Conservation (phyloP, 2,888 invertebrate genomes). For the Biston stratarius region DNA sequence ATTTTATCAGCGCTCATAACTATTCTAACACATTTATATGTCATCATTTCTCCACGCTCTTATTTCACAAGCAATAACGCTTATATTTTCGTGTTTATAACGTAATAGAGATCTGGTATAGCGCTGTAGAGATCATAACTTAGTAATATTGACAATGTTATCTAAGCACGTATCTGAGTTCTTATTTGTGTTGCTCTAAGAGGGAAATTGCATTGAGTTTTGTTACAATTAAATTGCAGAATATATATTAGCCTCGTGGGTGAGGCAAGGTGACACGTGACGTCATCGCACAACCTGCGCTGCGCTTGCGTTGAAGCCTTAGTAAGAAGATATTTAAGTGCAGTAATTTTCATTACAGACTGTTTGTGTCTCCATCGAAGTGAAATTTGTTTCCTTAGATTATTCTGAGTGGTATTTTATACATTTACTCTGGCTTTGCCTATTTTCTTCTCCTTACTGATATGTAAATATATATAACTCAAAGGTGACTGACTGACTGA, state of each 20-base stretch:
- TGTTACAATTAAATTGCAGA: conserved; percentile 29
- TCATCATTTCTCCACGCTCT: neutral
- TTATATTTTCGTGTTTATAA: conserved; percentile 8
- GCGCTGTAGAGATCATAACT: conserved; percentile 13
- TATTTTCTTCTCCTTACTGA: no score
- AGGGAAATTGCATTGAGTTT: conserved; percentile 16
- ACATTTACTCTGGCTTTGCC: no score
- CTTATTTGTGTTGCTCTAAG: conserved; percentile 10
- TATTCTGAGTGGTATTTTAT: neutral
- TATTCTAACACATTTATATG: conserved; percentile 6
- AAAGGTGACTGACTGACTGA: no score
- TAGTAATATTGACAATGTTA: conserved; percentile 20
- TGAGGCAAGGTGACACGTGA: conserved; percentile 67
- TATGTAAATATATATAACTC: no score
- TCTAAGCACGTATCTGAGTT: neutral
- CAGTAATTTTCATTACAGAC: conserved; percentile 20
- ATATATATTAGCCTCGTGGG: conserved; percentile 51
- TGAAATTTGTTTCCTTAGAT: conserved; percentile 1
- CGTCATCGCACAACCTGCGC: conserved; percentile 58
- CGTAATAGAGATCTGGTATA: conserved; percentile 2
- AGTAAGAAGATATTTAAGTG: conserved; percentile 19
- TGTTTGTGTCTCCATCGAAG: conserved; percentile 8
- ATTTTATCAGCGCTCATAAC: conserved; percentile 26
- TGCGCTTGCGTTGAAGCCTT: conserved; percentile 44
- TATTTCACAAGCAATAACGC: neutral